phyloP scores from a whole-genome alignment of 2,888 invertebrate genomes.

The Tiliacea citrago region DNA sequence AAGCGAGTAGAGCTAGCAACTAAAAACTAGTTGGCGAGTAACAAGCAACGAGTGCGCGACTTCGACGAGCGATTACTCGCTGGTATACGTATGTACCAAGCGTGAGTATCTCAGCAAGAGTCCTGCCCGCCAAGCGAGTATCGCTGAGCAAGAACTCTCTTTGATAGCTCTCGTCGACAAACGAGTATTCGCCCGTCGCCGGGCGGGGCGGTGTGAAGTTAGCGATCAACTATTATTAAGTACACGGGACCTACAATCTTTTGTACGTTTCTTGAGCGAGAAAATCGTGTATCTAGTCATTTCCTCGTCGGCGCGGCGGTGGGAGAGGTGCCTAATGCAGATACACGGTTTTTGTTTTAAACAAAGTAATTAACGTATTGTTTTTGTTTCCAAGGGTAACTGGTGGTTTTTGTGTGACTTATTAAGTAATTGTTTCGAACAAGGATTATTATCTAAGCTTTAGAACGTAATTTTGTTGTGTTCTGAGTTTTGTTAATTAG shows the following conservation, averaged over 20 bases:
- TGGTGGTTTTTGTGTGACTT: slow-evolving; percentile 51
- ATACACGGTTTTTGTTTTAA: slow-evolving; percentile 54
- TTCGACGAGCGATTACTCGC: not conserved
- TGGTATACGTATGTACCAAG: not conserved
- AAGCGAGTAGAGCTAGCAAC: too few species aligned
- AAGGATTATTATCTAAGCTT: slow-evolving; percentile 60
- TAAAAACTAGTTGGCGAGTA: too few species aligned
- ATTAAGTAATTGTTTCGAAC: slow-evolving; percentile 59
- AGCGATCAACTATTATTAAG: not conserved
- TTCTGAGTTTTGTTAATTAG: slow-evolving; percentile 29
- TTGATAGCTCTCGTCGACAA: not conserved
- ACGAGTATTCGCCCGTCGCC: not conserved
- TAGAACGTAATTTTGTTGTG: slow-evolving; percentile 25
- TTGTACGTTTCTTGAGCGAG: too few species aligned
- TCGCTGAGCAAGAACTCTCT: not conserved
- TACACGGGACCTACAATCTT: too few species aligned
- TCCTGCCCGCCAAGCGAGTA: not conserved
- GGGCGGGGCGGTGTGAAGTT: too few species aligned
- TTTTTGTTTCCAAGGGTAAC: slow-evolving; percentile 64
- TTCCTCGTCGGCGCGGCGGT: not conserved
- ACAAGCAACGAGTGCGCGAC: not conserved
- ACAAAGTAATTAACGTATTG: slow-evolving; percentile 58
- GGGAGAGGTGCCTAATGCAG: slow-evolving; percentile 1
- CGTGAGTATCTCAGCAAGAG: not conserved
- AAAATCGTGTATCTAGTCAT: not conserved